These are phyloP conservation scores for Danaus chrysippus DNA, from an alignment of 2,888 invertebrate genomes.

Conservation along the genomic window DNA sequence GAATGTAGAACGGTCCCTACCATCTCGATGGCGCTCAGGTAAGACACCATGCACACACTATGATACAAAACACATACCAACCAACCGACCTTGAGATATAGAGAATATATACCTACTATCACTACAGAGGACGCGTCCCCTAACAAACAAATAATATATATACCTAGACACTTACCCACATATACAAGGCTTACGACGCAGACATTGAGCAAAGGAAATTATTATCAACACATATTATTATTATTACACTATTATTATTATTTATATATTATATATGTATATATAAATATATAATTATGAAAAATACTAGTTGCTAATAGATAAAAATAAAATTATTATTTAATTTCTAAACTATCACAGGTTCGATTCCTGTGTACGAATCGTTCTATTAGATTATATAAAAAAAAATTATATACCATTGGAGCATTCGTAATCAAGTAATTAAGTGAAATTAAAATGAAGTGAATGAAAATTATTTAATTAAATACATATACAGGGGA, in stretches of 20 bases:
- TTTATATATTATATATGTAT: too few relatives aligned
- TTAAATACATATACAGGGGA: neutral
- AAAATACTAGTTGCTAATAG: neutral
- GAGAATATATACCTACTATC: too few relatives aligned
- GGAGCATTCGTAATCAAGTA: neutral
- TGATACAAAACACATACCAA: slow-evolving; percentile 12
- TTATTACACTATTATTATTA: too few relatives aligned
- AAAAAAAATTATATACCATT: neutral
- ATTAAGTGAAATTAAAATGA: neutral
- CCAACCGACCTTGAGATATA: too few relatives aligned
- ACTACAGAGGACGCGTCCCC: too few relatives aligned
- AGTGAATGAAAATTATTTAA: neutral
- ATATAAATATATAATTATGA: too few relatives aligned
- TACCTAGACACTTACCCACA: neutral
- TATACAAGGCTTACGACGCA: neutral
- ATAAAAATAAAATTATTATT: neutral
- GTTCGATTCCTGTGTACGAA: slow-evolving; percentile 2
- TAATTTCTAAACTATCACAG: neutral
- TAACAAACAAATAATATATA: too few relatives aligned
- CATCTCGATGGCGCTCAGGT: slow-evolving; percentile 75
- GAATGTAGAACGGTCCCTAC: slow-evolving; percentile 78
- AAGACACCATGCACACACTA: slow-evolving; percentile 50
- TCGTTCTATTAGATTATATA: neutral
- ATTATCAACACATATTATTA: neutral
- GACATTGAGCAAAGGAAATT: slow-evolving; percentile 5